phyloP scores from a whole-genome alignment of 1,140 invertebrate species.

The Tyrophagus putrescentiae region DNA sequence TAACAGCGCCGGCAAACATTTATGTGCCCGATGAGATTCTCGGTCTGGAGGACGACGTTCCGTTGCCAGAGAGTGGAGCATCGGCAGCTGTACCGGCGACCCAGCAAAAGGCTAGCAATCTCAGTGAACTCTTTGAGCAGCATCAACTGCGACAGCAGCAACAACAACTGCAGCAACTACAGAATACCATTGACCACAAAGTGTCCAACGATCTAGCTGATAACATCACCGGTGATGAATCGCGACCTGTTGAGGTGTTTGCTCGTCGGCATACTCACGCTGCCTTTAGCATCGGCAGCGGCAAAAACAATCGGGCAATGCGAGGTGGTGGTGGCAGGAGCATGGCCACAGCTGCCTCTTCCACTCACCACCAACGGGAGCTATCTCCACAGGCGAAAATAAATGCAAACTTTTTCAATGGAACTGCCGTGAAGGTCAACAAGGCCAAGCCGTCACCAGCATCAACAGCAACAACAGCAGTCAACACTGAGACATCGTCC shows the following conservation, averaged over 20 bases:
- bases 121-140: too few relatives aligned
- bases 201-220: not conserved
- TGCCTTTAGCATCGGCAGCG: too few relatives aligned
- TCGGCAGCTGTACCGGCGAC: not conserved
- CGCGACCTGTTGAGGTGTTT: not conserved
- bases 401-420: slow-evolving; percentile 11
- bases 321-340: too few relatives aligned
- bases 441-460: too few relatives aligned
- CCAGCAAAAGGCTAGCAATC: too few relatives aligned
- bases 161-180: not conserved
- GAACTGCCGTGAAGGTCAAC: not conserved
- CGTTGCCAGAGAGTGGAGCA: not conserved
- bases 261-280: not conserved
- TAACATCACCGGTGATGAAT: not conserved
- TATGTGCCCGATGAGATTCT: slow-evolving; percentile 1
- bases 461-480: too few relatives aligned
- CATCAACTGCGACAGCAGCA: not conserved
- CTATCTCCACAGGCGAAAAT: not conserved
- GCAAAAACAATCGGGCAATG: too few relatives aligned
- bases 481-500: too few relatives aligned
- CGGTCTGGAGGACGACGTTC: not conserved
- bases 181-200: not conserved
- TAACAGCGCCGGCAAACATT: not conserved
- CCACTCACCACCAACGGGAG: not conserved
- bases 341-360: not conserved